Conservation (phyloP, 2,888 invertebrate species). For the Serripes groenlandicus region DNA sequence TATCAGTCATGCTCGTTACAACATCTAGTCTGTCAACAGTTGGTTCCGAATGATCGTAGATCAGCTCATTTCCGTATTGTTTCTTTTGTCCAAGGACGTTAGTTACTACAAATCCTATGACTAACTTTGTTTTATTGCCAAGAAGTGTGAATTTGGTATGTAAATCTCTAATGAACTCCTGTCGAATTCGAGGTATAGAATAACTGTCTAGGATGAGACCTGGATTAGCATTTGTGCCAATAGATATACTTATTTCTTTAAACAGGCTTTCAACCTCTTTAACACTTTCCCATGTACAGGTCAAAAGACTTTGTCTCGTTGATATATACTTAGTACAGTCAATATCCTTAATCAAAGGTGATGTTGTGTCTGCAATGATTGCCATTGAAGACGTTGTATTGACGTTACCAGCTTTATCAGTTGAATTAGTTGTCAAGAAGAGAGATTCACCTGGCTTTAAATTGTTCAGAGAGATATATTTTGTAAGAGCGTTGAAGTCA, state of each 20-base stretch:
- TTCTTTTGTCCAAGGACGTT: constrained; percentile 59
- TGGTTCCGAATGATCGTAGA: constrained; percentile 66
- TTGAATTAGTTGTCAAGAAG: constrained; percentile 58
- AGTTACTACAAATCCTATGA: constrained; percentile 42
- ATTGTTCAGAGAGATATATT: constrained; percentile 34
- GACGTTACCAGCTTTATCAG: constrained; percentile 68
- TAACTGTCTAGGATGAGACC: constrained; percentile 45
- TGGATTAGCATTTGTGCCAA: constrained; percentile 47
- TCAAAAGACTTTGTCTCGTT: constrained; percentile 45
- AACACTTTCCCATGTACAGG: constrained; percentile 63
- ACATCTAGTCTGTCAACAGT: constrained; percentile 51
- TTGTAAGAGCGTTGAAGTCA: constrained; percentile 39
- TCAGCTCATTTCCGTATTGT: constrained; percentile 45
- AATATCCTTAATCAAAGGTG: constrained; percentile 60
- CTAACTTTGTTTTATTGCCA: constrained; percentile 36
- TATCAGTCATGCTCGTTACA: constrained; percentile 53
- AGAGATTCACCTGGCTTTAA: constrained; percentile 57
- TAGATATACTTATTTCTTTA: constrained; percentile 50
- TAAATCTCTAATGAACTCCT: constrained; percentile 42
- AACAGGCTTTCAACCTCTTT: constrained; percentile 70
- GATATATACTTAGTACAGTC: constrained; percentile 67
- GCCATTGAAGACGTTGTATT: constrained; percentile 55
- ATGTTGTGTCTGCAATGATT: constrained; percentile 64
- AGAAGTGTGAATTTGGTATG: constrained; percentile 11
- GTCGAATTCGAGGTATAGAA: constrained; percentile 27